These are phyloP conservation scores for Tragulus kanchil DNA, from an alignment of 2,113 vertebrate genomes.

Conservation along the genomic window DNA sequence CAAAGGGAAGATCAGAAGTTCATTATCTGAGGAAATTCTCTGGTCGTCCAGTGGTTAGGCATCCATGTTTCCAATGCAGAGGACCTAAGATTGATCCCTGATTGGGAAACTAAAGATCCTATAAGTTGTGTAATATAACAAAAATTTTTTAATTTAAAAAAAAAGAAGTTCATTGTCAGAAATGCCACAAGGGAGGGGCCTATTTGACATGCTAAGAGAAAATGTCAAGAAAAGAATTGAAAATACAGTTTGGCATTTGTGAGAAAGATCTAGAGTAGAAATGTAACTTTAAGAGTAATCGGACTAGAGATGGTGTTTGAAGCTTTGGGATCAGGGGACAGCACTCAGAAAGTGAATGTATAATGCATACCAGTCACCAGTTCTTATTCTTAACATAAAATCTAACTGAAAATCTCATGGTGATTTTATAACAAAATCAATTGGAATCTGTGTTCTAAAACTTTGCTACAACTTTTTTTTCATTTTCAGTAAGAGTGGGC, in stretches of 20 bases:
- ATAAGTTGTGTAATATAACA: neutral
- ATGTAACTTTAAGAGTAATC: neutral
- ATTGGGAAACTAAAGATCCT: neutral
- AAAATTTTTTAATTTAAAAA: neutral
- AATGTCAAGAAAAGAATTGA: neutral
- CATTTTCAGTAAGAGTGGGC: neutral
- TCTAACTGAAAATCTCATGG: neutral
- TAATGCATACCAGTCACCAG: neutral
- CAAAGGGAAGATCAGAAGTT: neutral
- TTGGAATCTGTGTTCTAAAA: conserved; percentile 12
- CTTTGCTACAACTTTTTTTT: neutral
- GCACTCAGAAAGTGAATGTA: neutral
- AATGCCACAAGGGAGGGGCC: neutral
- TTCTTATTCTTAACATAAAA: conserved; percentile 1
- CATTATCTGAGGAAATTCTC: neutral
- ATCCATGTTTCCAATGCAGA: neutral
- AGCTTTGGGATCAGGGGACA: neutral
- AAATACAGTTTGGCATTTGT: neutral
- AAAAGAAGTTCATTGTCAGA: neutral
- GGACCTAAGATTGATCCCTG: neutral
- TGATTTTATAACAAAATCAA: conserved; percentile 53
- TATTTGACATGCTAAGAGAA: neutral
- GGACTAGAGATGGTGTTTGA: neutral
- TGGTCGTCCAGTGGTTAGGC: neutral
- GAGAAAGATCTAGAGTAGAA: neutral